Evolutionary conservation across 2,113 vertebrate species (phyloP).

Genomic region (Xiphorhynchus elegans): DNA sequence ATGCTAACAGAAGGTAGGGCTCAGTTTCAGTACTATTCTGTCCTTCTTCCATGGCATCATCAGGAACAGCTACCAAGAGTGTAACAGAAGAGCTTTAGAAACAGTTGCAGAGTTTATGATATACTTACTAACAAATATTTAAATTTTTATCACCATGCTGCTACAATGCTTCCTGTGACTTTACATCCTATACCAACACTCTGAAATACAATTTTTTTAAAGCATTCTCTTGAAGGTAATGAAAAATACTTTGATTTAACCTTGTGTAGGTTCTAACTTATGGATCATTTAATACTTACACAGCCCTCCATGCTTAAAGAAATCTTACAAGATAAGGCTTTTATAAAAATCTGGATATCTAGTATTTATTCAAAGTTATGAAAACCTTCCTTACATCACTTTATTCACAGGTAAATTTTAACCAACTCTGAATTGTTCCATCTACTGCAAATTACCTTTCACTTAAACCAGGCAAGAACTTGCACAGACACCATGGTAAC

Average conservation of each 20-base stretch:
- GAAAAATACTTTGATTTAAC: neutral
- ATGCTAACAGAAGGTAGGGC: neutral
- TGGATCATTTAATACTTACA: neutral
- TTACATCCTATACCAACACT: neutral
- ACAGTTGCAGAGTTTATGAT: neutral
- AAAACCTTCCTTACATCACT: neutral
- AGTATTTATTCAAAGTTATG: neutral
- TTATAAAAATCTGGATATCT: neutral
- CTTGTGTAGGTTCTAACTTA: accelerated
- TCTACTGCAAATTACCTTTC: neutral
- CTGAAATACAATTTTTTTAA: neutral
- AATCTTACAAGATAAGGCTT: neutral
- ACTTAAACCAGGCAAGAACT: neutral
- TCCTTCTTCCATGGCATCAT: neutral
- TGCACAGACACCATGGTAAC: neutral
- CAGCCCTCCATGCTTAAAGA: neutral
- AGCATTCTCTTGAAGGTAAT: neutral
- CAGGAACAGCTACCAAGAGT: neutral
- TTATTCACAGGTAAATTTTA: neutral
- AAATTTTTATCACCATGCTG: neutral
- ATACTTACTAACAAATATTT: neutral
- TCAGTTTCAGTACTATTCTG: neutral
- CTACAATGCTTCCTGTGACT: neutral
- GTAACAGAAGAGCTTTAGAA: neutral
- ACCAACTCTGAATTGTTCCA: neutral